Conservation (phyloP, 2,113 vertebrate genomes). For the Arenaria interpres region DNA sequence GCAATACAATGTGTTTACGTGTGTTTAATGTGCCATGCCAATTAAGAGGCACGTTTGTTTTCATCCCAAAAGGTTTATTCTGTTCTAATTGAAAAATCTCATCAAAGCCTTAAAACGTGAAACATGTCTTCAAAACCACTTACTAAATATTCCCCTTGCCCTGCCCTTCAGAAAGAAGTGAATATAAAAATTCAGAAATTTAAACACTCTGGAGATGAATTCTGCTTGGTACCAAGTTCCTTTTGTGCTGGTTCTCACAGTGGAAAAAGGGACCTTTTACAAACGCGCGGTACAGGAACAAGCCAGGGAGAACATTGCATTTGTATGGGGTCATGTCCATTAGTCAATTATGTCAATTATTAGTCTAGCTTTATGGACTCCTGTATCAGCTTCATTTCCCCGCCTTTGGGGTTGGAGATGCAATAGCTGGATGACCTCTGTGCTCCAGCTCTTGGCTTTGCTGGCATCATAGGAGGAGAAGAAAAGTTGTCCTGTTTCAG, state of each 20-base stretch:
- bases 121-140: neutral
- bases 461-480: neutral
- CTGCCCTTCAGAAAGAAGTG: neutral
- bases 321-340: neutral
- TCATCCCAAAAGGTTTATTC: neutral
- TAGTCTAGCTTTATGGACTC: neutral
- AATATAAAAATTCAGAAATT: neutral
- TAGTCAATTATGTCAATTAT: too few relatives aligned
- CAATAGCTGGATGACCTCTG: neutral
- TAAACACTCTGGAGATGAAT: neutral
- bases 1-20: neutral
- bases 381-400: neutral
- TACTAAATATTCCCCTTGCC: neutral
- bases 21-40: neutral
- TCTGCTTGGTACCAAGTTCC: neutral
- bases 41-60: neutral
- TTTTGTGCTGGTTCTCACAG: neutral
- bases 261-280: neutral
- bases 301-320: neutral
- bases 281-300: accelerated
- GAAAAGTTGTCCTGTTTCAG: neutral
- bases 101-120: neutral
- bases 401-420: neutral
- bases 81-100: neutral
- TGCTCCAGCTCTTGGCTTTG: neutral